Conservation (phyloP, 2,113 vertebrate genomes). For the Microtus pennsylvanicus region DNA sequence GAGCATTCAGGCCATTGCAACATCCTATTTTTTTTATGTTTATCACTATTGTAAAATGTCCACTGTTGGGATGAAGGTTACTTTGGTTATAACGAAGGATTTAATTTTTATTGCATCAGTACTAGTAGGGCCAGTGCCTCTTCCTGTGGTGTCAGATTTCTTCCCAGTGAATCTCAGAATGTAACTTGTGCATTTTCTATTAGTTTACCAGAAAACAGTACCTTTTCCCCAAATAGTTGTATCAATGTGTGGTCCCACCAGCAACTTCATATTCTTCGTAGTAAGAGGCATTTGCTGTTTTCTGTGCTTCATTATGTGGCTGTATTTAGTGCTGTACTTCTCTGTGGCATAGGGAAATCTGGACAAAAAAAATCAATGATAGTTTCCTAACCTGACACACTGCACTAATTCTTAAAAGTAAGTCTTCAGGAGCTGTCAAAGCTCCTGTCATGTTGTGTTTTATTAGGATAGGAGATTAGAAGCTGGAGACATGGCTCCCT, state of each 20-base stretch:
- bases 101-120: neutral
- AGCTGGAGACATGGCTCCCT: neutral
- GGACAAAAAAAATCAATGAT: neutral
- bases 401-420: neutral
- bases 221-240: neutral
- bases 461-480: neutral
- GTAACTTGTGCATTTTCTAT: neutral
- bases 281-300: neutral
- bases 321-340: no score
- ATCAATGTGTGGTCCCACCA: neutral
- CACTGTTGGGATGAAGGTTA: neutral
- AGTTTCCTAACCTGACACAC: neutral
- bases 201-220: accelerated
- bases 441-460: neutral
- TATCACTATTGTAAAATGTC: neutral
- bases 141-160: neutral
- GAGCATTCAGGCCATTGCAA: neutral
- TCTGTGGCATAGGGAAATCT: neutral
- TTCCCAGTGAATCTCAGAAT: neutral
- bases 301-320: neutral
- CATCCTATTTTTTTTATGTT: neutral
- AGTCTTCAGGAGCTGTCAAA: neutral
- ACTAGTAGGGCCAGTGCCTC: accelerated
- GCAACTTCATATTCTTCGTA: neutral
- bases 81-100: neutral